Percentiles rank a stretch among this genome's conserved stretches.
Conservation (phyloP, 2,888 invertebrate species). For the Aporophyla lueneburgensis region DNA sequence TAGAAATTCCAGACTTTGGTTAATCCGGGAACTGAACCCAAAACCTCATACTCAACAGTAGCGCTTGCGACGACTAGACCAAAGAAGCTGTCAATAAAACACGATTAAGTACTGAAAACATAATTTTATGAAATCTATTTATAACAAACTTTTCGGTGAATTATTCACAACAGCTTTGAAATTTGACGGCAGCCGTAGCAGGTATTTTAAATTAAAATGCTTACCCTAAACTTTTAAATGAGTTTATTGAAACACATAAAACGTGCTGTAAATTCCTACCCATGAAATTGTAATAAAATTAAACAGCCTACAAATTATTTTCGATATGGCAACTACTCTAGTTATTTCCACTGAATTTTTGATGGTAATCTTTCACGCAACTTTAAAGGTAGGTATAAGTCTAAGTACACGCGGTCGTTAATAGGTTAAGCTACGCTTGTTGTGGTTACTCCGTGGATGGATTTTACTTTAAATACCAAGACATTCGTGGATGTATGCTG, state of each 20-base stretch:
- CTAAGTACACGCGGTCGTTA: too few relatives aligned
- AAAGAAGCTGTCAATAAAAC: too few relatives aligned
- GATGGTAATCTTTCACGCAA: slow-evolving; percentile 49
- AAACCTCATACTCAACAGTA: too few relatives aligned
- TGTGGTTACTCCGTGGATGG: too few relatives aligned
- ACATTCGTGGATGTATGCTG: too few relatives aligned
- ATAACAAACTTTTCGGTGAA: not conserved
- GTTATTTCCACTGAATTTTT: slow-evolving; percentile 12
- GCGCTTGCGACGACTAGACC: too few relatives aligned
- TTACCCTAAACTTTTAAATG: slow-evolving; percentile 19
- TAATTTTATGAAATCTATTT: not conserved
- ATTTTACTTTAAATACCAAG: too few relatives aligned
- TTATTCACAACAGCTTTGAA: not conserved
- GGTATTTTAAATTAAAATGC: slow-evolving; percentile 34
- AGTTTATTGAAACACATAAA: slow-evolving; percentile 1
- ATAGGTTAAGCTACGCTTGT: too few relatives aligned
- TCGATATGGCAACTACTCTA: slow-evolving; percentile 5
- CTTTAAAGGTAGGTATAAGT: not conserved
- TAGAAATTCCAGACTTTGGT: too few relatives aligned
- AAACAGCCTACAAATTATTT: slow-evolving; percentile 1
- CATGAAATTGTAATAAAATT: slow-evolving; percentile 8
- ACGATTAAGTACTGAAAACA: not conserved
- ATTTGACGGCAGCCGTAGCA: not conserved
- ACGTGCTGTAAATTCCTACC: slow-evolving; percentile 3
- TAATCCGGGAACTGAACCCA: too few relatives aligned